These are phyloP conservation scores for Drosophila navojoa DNA, from an alignment of 1,140 invertebrate genomes.

Conservation along the genomic window DNA sequence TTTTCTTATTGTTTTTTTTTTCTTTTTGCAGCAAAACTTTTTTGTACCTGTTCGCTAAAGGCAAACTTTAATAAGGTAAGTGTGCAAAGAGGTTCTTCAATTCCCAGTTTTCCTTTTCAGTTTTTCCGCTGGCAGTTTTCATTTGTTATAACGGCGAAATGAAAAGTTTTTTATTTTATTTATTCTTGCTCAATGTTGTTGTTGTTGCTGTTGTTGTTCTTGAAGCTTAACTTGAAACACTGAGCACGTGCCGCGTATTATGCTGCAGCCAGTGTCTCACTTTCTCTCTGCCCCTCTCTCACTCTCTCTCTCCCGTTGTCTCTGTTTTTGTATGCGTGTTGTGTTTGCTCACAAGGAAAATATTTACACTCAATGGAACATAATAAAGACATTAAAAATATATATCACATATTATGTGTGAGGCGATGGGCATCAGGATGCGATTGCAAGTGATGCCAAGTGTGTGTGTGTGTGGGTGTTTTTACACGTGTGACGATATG, in stretches of 20 bases:
- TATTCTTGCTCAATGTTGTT: neutral
- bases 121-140: neutral
- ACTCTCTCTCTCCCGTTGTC: constrained; percentile 5
- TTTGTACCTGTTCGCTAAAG: constrained; percentile 70
- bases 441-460: constrained; percentile 21
- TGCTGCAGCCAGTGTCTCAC: constrained; percentile 25
- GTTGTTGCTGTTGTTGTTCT: neutral
- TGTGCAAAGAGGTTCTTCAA: constrained; percentile 13
- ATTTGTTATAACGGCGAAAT: constrained; percentile 17
- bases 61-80: constrained; percentile 55
- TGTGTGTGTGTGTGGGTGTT: neutral
- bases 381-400: constrained; percentile 82
- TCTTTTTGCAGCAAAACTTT: constrained; percentile 55
- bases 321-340: constrained; percentile 23
- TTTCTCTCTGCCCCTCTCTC: neutral
- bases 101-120: neutral
- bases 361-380: constrained; percentile 82
- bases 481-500: neutral
- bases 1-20: neutral
- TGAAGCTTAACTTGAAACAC: constrained; percentile 53
- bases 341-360: constrained; percentile 57
- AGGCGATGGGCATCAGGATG: constrained; percentile 29
- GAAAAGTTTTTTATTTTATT: constrained; percentile 36
- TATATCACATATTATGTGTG: constrained; percentile 70
- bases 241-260: constrained; percentile 74